Evolutionary conservation across 2,888 invertebrate species (phyloP).

Genomic region (Amblyteles armatorius): DNA sequence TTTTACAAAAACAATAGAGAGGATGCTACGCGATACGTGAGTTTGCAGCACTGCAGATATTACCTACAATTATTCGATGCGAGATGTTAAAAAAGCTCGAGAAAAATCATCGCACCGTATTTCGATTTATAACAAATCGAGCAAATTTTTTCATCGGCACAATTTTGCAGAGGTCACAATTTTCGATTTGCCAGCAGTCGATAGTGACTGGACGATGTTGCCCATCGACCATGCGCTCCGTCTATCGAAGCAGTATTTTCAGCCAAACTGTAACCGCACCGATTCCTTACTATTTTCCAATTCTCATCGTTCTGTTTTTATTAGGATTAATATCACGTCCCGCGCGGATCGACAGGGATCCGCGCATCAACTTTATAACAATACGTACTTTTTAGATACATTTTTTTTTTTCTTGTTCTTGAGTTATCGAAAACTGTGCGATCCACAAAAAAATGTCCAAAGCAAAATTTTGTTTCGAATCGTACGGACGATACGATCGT

Average conservation of each 20-base stretch:
- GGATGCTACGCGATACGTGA: slow-evolving; percentile 23
- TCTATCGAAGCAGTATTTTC: background rate
- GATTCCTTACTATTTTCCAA: background rate
- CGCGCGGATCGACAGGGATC: slow-evolving; percentile 71
- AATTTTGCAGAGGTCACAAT: background rate
- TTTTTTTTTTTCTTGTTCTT: slow-evolving; percentile 17
- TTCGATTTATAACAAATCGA: background rate
- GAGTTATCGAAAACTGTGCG: background rate
- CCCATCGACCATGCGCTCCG: background rate
- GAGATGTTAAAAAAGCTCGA: background rate
- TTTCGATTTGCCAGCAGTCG: background rate
- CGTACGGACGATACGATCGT: background rate
- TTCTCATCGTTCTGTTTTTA: slow-evolving; percentile 62
- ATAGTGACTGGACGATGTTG: background rate
- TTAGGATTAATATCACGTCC: slow-evolving; percentile 85
- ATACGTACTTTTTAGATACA: slow-evolving; percentile 60
- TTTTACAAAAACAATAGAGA: slow-evolving; percentile 53
- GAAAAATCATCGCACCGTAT: background rate
- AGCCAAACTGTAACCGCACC: background rate
- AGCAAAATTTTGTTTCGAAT: background rate
- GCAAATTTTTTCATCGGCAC: background rate
- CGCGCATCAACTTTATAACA: slow-evolving; percentile 71
- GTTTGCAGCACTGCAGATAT: slow-evolving; percentile 16
- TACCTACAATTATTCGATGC: slow-evolving; percentile 16
- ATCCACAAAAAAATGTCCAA: background rate